Evolutionary conservation across 1,140 invertebrate genomes (phyloP).

Genomic region (Coenobita brevimanus): DNA sequence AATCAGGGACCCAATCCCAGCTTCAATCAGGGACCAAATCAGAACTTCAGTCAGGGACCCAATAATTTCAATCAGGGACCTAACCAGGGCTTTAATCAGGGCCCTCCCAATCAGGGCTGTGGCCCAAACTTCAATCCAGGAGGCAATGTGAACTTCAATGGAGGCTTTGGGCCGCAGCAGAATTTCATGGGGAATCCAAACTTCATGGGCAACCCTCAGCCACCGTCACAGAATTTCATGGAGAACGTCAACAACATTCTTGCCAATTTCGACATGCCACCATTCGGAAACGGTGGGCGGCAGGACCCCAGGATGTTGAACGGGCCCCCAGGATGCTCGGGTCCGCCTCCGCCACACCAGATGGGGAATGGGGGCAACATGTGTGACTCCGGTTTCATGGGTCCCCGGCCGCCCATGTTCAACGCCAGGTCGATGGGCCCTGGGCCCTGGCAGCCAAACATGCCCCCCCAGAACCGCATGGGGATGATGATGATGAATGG

Average conservation of each 20-base stretch:
- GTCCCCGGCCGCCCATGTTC: neutral
- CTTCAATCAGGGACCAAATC: too few species aligned
- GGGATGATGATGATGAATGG: constrained; percentile 36
- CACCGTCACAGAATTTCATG: neutral
- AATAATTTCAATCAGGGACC: neutral
- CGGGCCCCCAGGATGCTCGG: neutral
- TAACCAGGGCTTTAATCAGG: neutral
- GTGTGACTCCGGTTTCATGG: neutral
- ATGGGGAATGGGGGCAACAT: neutral
- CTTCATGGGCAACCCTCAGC: neutral
- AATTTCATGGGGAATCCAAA: neutral
- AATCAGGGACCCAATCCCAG: too few species aligned
- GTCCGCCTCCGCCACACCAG: neutral
- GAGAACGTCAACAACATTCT: neutral
- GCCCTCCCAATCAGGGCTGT: too few species aligned
- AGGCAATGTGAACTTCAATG: neutral
- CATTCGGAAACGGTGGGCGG: neutral
- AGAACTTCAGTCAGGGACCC: too few species aligned
- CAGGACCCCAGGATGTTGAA: neutral
- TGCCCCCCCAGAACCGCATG: constrained; percentile 5
- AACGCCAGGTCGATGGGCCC: neutral
- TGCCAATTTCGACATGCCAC: neutral
- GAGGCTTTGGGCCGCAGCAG: neutral
- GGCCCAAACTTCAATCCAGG: too few species aligned
- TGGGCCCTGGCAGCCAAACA: constrained; percentile 23